These are phyloP conservation scores for Fregata magnificens DNA, from an alignment of 2,113 vertebrate species.

Conservation along the genomic window DNA sequence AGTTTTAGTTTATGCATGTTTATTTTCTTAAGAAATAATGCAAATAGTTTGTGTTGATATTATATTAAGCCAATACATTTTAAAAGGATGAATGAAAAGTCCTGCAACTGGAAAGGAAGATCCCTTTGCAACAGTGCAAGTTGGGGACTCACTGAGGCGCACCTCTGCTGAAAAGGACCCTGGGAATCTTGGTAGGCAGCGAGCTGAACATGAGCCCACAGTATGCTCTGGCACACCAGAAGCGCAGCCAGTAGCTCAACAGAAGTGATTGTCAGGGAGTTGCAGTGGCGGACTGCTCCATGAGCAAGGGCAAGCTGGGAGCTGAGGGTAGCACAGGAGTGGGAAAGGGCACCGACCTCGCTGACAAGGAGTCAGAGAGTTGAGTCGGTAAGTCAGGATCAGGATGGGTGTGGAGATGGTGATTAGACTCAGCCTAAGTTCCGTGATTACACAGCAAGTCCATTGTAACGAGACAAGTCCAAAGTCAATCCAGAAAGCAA, in stretches of 20 bases:
- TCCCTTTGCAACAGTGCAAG: background rate
- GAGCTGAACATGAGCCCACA: background rate
- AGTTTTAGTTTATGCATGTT: background rate
- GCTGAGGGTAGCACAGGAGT: background rate
- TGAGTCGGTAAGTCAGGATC: background rate
- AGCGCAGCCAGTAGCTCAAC: rapidly evolving
- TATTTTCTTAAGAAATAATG: conserved; percentile 1
- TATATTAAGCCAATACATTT: background rate
- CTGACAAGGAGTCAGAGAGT: background rate
- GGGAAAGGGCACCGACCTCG: background rate
- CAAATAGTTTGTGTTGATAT: background rate
- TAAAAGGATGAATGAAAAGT: background rate
- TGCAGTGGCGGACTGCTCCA: background rate
- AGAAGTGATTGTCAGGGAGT: background rate
- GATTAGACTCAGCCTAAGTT: background rate
- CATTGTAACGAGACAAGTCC: background rate
- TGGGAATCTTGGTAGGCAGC: background rate
- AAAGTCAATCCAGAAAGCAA: background rate
- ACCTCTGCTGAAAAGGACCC: background rate
- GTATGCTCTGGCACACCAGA: background rate
- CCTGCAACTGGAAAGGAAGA: background rate
- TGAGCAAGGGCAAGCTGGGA: background rate
- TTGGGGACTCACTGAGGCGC: background rate
- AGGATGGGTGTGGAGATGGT: background rate
- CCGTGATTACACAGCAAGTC: background rate